These are phyloP conservation scores for Phorcus lineatus DNA, from an alignment of 2,888 invertebrate species.

Conservation along the genomic window DNA sequence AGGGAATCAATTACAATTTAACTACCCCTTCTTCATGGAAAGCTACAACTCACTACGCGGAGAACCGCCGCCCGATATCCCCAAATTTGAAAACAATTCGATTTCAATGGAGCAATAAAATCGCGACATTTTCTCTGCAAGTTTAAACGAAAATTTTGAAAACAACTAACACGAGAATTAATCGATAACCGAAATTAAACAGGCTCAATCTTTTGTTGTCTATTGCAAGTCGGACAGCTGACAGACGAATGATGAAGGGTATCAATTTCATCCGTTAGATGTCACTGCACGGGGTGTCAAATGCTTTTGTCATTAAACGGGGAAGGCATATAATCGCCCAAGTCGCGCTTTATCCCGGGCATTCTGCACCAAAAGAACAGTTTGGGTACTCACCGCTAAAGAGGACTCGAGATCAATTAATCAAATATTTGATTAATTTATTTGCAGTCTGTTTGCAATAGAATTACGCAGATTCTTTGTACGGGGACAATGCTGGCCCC, in stretches of 20 bases:
- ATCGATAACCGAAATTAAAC: constrained; percentile 21
- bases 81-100: constrained; percentile 16
- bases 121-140: neutral
- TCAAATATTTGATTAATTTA: constrained; percentile 29
- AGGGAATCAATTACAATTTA: neutral
- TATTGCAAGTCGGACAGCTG: constrained; percentile 13
- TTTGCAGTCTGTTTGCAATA: constrained; percentile 26
- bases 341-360: constrained; percentile 9
- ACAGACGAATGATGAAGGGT: constrained; percentile 17
- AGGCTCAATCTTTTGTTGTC: constrained; percentile 14
- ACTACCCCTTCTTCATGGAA: neutral
- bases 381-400: constrained; percentile 17
- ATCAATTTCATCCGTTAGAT: constrained; percentile 20
- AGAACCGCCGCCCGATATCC: neutral
- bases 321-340: constrained; percentile 12
- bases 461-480: constrained; percentile 13
- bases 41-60: neutral
- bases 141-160: neutral
- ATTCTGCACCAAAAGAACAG: constrained; percentile 7
- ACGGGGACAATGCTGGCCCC: neutral
- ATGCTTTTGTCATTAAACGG: constrained; percentile 13
- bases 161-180: neutral
- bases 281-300: constrained; percentile 13
- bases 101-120: constrained; percentile 10
- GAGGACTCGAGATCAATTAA: constrained; percentile 24